These are phyloP conservation scores for Tinamus guttatus DNA, from an alignment of 2,113 vertebrate genomes.

Conservation along the genomic window DNA sequence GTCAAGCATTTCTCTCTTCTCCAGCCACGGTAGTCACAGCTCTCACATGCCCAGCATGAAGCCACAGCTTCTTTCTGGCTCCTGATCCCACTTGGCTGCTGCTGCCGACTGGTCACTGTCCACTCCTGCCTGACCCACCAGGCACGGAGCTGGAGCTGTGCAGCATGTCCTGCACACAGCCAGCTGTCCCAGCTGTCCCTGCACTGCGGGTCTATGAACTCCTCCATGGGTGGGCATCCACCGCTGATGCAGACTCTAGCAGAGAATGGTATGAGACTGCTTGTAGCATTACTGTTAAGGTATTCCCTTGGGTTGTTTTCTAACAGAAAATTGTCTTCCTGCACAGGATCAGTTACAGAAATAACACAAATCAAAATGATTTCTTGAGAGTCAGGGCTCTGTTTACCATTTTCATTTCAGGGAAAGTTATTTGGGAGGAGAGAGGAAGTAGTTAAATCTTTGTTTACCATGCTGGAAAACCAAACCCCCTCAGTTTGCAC, in stretches of 20 bases:
- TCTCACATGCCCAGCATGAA: not conserved
- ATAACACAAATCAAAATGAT: not conserved
- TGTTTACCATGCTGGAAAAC: conserved; percentile 14
- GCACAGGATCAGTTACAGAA: conserved; percentile 26
- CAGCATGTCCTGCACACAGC: not conserved
- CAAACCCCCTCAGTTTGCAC: not conserved
- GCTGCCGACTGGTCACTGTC: not conserved
- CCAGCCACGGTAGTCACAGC: not conserved
- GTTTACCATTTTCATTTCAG: not conserved
- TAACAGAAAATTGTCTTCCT: conserved; percentile 33
- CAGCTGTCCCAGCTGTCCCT: not conserved
- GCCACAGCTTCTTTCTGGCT: not conserved
- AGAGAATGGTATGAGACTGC: not conserved
- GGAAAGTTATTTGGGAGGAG: conserved; percentile 30
- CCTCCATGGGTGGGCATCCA: not conserved
- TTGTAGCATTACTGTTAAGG: conserved; percentile 1
- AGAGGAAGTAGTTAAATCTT: conserved; percentile 43
- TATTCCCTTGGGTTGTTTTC: not conserved
- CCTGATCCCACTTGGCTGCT: not conserved
- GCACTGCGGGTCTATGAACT: not conserved
- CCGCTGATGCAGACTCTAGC: not conserved
- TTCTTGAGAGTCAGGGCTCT: not conserved
- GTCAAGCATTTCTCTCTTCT: not conserved
- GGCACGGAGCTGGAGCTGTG: not conserved
- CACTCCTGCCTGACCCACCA: not conserved